Conservation (phyloP, 1,140 invertebrate genomes). For the Caenorhabditis briggsae region DNA sequence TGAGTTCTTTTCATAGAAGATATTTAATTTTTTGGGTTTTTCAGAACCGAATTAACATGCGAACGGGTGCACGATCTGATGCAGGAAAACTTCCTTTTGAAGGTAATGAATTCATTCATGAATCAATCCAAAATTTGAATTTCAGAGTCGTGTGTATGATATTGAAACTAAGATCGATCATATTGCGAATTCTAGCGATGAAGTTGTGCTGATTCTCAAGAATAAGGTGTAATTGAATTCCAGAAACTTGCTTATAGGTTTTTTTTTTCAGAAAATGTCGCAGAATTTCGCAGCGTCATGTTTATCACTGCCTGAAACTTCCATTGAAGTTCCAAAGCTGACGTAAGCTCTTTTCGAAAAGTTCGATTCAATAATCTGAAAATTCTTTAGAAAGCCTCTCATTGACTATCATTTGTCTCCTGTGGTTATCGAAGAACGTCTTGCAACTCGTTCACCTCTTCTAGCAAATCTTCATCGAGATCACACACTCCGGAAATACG, state of each 20-base stretch:
- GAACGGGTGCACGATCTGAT: slow-evolving; percentile 54
- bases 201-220: slow-evolving; percentile 24
- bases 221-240: slow-evolving; percentile 10
- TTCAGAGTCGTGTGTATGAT: slow-evolving; percentile 58
- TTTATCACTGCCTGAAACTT: slow-evolving; percentile 56
- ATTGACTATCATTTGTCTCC: slow-evolving; percentile 50
- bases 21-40: not conserved
- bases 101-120: not conserved
- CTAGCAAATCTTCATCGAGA: slow-evolving; percentile 56
- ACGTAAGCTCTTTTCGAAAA: slow-evolving; percentile 1
- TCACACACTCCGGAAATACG: slow-evolving; percentile 62
- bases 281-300: slow-evolving; percentile 46
- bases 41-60: slow-evolving; percentile 57
- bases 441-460: slow-evolving; percentile 40
- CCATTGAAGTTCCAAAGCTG: not conserved
- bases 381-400: not conserved
- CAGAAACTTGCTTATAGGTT: not conserved
- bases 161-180: slow-evolving; percentile 58
- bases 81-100: slow-evolving; percentile 58
- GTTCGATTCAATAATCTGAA: not conserved
- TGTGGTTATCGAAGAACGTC: slow-evolving; percentile 42
- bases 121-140: not conserved
- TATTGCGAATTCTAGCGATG: slow-evolving; percentile 3
- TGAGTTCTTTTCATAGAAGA: slow-evolving; percentile 15
- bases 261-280: not conserved